Base-by-base conservation (phyloP, 35 echinoderm and acorn worm genomes). In the Ophiothrix spiculata region DNA sequence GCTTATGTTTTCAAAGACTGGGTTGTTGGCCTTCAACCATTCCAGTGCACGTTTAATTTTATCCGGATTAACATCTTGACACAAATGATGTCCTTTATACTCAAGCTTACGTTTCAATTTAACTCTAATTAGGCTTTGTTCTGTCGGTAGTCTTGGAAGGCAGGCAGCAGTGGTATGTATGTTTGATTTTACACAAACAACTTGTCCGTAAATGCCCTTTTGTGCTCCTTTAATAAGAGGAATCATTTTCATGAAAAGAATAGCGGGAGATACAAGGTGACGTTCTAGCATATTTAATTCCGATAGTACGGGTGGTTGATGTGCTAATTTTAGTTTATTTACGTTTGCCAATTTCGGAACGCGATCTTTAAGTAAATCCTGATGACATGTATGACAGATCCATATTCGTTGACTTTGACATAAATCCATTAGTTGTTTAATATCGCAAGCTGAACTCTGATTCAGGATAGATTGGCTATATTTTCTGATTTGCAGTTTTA, bases 281-380 rank as follows among this genome's bases (percentile, higher is more conserved):
- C 60, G 60, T 69, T 69, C 60, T 69, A 69, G 60, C 60, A 69
- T 69, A 69, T 69, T 69, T n/a, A 69, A 69, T 25, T 69, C 10
- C 29, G 60, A 69, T 15, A 69, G 60, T 69, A 69, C 60, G 16
- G 17, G 1, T 15, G 60, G 60, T 28, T 69, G 60, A 25, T 69
- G 16, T 28, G 25, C 60, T 69, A 69, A 69, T 69, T 42, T 3
- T 28, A 69, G 29, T 37, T 69, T 69, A 25, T 69, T 69, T 69
- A 69, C 60, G 23, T 15, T 69, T 69, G 60, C 60, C 23, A 69
- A 69, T 69, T 25, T 69, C 25, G 60, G 60, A n/a, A 69, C 60
- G 29, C 60, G 60, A n/a, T 69, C 29, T 69, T 28, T 28, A 69
- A n/a, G 8, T 15, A 69, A 69, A 69, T 69, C 25, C 2, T 69